Evolutionary conservation across 2,113 vertebrate genomes (phyloP).

Genomic region (Lamprologus tigripictilis): DNA sequence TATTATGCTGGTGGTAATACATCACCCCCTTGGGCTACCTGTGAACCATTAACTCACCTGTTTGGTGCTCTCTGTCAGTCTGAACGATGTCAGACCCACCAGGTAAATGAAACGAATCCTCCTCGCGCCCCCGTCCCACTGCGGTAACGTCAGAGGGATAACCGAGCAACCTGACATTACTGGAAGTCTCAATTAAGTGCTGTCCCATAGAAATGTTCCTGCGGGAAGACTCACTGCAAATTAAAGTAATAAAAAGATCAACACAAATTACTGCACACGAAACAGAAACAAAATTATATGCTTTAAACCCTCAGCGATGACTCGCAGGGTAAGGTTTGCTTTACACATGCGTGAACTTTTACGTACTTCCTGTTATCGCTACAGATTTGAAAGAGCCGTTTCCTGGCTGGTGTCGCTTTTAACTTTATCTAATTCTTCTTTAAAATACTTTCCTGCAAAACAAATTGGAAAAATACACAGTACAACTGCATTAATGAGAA

Average conservation of each 20-base stretch:
- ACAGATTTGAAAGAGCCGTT: neutral
- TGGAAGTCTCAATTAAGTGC: neutral
- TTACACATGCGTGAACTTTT: neutral
- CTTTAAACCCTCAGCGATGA: neutral
- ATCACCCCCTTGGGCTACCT: neutral
- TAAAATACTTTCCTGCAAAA: neutral
- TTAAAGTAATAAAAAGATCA: neutral
- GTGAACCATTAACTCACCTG: slow-evolving; percentile 41
- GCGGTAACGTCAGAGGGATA: slow-evolving; percentile 57
- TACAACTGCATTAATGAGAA: neutral
- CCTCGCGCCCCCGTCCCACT: slow-evolving; percentile 44
- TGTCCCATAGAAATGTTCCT: neutral
- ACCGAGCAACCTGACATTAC: slow-evolving; percentile 26
- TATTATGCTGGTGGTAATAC: neutral
- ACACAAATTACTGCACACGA: rapidly evolving
- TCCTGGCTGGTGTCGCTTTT: neutral
- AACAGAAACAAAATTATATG: rapidly evolving
- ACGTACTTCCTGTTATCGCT: neutral
- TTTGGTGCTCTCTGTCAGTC: slow-evolving; percentile 29
- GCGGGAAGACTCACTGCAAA: neutral
- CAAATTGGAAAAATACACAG: neutral
- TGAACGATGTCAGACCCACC: slow-evolving; percentile 55
- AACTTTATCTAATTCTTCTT: neutral
- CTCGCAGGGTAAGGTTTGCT: neutral
- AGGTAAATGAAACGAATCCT: slow-evolving; percentile 70